Evolutionary conservation across 1,140 invertebrate species (phyloP).

Genomic region (Halictus rubicundus): DNA sequence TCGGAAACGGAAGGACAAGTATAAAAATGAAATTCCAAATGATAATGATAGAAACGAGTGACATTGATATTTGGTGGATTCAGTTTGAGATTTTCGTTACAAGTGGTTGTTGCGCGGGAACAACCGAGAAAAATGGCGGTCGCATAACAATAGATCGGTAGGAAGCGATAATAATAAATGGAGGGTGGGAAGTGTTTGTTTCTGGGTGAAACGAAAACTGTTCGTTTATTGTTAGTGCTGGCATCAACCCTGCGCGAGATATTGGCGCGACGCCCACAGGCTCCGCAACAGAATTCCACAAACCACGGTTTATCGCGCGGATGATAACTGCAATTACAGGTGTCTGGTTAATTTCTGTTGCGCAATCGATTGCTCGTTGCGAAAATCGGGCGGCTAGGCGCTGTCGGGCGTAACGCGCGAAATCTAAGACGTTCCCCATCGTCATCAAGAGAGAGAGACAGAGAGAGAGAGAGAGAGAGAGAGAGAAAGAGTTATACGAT

Average conservation of each 20-base stretch:
- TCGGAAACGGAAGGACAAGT: too few relatives aligned
- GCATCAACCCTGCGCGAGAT: neutral
- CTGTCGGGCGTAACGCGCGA: neutral
- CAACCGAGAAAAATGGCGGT: too few relatives aligned
- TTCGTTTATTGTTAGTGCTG: slow-evolving; percentile 39
- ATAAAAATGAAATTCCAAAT: too few relatives aligned
- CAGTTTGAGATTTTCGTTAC: too few relatives aligned
- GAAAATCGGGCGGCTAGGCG: neutral
- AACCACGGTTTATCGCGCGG: neutral
- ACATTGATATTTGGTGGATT: too few relatives aligned
- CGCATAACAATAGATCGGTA: neutral
- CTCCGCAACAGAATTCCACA: neutral
- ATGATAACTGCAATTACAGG: neutral
- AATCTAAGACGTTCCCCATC: neutral
- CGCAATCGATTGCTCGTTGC: neutral
- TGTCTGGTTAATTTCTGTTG: neutral
- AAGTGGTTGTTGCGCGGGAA: too few relatives aligned
- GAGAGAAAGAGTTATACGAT: too few relatives aligned
- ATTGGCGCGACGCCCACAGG: slow-evolving; percentile 9
- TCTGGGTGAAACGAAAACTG: slow-evolving; percentile 4
- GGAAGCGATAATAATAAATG: neutral
- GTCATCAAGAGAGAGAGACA: neutral
- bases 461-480: too few relatives aligned
- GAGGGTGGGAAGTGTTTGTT: slow-evolving; percentile 14
- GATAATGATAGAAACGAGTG: too few relatives aligned